Percentiles rank a stretch among this genome's conserved stretches.
phyloP scores from a whole-genome alignment of 2,888 invertebrate species.

The Anthrax anthrax region DNA sequence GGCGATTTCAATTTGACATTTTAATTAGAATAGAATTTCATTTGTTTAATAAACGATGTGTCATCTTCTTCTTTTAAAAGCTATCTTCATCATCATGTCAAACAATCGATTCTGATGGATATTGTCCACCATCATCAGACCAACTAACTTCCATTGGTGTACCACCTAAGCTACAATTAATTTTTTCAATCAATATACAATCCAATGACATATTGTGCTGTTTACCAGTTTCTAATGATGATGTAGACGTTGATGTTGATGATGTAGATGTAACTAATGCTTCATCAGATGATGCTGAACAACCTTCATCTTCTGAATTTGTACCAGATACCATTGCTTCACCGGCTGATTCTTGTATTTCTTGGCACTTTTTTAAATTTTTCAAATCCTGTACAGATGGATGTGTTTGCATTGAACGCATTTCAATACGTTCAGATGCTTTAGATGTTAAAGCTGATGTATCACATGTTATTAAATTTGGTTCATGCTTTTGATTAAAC shows the following conservation, averaged over 20 bases:
- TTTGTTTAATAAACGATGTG: no score
- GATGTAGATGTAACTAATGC: conserved; percentile 35
- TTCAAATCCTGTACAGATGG: conserved; percentile 26
- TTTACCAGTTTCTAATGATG: conserved; percentile 22
- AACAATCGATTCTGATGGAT: conserved; percentile 22
- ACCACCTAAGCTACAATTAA: conserved; percentile 31
- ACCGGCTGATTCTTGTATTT: conserved; percentile 49
- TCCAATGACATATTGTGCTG: conserved; percentile 21
- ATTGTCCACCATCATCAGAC: conserved; percentile 32
- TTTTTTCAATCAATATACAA: conserved; percentile 26
- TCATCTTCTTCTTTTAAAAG: no score
- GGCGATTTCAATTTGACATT: no score
- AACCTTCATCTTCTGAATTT: conserved; percentile 44
- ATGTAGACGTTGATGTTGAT: conserved; percentile 33
- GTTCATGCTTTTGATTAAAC: conserved; percentile 12
- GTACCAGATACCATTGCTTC: conserved; percentile 53
- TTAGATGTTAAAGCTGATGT: conserved; percentile 22
- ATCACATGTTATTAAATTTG: conserved; percentile 28
- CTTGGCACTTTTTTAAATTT: conserved; percentile 28
- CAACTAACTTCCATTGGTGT: conserved; percentile 36
- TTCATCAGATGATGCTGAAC: conserved; percentile 36
- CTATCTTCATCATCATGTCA: conserved; percentile 34
- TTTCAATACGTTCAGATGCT: conserved; percentile 20
- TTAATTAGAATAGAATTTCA: no score
- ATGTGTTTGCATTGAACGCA: conserved; percentile 20